Evolutionary conservation across 2,888 invertebrate species (phyloP).

Genomic region (Hyposoter dolosus): DNA sequence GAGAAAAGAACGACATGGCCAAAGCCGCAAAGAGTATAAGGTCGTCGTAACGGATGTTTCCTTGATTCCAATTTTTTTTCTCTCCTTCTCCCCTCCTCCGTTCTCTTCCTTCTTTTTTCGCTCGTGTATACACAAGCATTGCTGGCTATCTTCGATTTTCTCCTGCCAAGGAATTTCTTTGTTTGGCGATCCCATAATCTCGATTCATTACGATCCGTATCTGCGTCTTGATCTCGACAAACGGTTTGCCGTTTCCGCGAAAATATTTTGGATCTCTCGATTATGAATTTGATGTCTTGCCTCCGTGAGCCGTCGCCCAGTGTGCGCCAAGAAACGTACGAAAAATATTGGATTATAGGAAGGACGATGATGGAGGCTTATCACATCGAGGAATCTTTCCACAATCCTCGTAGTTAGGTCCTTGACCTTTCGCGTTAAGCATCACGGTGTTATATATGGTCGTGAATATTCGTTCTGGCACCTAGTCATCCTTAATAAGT

Average conservation of each 20-base stretch:
- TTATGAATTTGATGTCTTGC: conserved; percentile 22
- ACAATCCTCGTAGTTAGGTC: conserved; percentile 43
- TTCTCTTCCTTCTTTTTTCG: background rate
- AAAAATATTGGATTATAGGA: conserved; percentile 42
- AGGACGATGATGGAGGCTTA: conserved; percentile 43
- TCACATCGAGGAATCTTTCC: conserved; percentile 49
- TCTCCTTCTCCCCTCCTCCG: background rate
- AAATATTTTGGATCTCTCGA: conserved; percentile 34
- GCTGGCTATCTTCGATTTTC: conserved; percentile 19
- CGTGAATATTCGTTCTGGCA: conserved; percentile 59
- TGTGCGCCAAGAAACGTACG: background rate
- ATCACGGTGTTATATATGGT: conserved; percentile 43
- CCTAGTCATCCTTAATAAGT: conserved; percentile 54
- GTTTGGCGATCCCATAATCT: conserved; percentile 40
- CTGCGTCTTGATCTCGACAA: conserved; percentile 19
- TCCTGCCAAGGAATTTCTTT: conserved; percentile 41
- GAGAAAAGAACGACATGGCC: conserved; percentile 43
- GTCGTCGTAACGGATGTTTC: conserved; percentile 61
- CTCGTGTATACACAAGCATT: conserved; percentile 10
- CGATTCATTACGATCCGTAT: conserved; percentile 19
- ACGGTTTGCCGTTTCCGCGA: conserved; percentile 15
- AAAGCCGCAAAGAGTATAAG: conserved; percentile 48
- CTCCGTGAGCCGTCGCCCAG: background rate
- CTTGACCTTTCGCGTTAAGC: conserved; percentile 58
- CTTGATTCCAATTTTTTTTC: conserved; percentile 50